Percentiles rank a stretch among this genome's conserved stretches.
phyloP scores from a whole-genome alignment of 1,140 invertebrate species.

The Zeugodacus cucurbitae region DNA sequence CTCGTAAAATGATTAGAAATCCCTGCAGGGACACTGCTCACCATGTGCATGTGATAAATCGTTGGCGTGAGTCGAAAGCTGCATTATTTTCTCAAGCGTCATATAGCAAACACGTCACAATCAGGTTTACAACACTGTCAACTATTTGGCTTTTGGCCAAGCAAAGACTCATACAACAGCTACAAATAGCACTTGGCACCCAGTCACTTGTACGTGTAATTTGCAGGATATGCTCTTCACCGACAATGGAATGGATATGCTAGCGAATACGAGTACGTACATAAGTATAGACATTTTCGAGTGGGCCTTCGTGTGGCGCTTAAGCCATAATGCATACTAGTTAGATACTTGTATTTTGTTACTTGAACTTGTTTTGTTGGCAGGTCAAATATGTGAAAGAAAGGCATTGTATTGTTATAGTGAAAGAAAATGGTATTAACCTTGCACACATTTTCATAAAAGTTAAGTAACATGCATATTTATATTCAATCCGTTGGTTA shows the following conservation, averaged over 20 bases:
- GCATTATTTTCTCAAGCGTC: not conserved
- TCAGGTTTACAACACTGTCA: not conserved
- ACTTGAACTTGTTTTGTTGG: not conserved
- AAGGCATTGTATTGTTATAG: too few relatives aligned
- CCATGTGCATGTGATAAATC: not conserved
- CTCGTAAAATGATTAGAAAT: not conserved
- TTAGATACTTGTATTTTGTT: not conserved
- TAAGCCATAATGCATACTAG: not conserved
- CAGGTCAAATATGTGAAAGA: not conserved
- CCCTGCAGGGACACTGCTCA: not conserved
- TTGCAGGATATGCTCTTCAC: conserved; percentile 1
- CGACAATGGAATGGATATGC: conserved; percentile 12
- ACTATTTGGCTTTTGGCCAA: conserved; percentile 3
- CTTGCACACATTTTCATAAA: too few relatives aligned
- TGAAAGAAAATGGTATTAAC: too few relatives aligned
- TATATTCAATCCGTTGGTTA: too few relatives aligned
- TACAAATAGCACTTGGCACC: not conserved
- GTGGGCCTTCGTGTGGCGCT: not conserved
- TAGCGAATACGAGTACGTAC: not conserved
- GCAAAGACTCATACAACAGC: not conserved
- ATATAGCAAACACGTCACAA: conserved; percentile 2
- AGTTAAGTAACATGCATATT: too few relatives aligned
- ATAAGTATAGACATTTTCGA: not conserved
- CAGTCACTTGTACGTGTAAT: not conserved
- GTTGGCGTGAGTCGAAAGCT: not conserved